Conservation (phyloP, 2,888 invertebrate genomes). For the Pilophorus perplexus region DNA sequence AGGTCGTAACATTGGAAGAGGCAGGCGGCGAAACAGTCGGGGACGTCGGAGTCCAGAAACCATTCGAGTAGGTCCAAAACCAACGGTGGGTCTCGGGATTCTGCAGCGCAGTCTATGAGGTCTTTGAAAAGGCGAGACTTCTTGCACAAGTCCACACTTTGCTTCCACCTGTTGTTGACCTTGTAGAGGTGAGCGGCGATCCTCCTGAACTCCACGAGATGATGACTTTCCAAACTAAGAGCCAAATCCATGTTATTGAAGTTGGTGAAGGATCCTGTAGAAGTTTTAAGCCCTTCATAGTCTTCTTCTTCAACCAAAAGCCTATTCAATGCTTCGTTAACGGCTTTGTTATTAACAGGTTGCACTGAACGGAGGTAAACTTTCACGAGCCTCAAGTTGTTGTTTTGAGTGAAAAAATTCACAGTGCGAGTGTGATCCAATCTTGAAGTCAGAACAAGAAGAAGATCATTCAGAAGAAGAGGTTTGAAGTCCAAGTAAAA, state of each 20-base stretch:
- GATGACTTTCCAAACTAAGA: slow-evolving; percentile 95
- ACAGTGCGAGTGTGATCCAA: slow-evolving; percentile 93
- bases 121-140: slow-evolving; percentile 96
- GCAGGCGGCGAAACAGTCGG: slow-evolving; percentile 96
- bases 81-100: slow-evolving; percentile 92
- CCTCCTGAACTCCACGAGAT: slow-evolving; percentile 95
- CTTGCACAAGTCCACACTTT: slow-evolving; percentile 98
- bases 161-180: slow-evolving; percentile 99
- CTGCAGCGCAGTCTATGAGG: slow-evolving; percentile 98
- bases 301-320: slow-evolving; percentile 96
- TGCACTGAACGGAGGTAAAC: slow-evolving; percentile 96
- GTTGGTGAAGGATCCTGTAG: slow-evolving; percentile 99
- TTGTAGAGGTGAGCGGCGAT: slow-evolving; percentile 99
- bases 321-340: slow-evolving; percentile 96
- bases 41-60: slow-evolving; percentile 93
- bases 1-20: slow-evolving; percentile 98
- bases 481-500: slow-evolving; percentile 99
- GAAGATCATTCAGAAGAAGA: slow-evolving; percentile 88
- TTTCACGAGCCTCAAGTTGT: slow-evolving; percentile 93
- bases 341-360: slow-evolving; percentile 96
- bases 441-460: slow-evolving; percentile 90
- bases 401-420: slow-evolving; percentile 64
- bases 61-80: slow-evolving; percentile 95
- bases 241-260: slow-evolving; percentile 98
- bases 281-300: slow-evolving; percentile 89